Evolutionary conservation across 2,888 invertebrate species (phyloP), one percentile per base, ranked within the genome.

Genomic region (Cephus rjabovi): DNA sequence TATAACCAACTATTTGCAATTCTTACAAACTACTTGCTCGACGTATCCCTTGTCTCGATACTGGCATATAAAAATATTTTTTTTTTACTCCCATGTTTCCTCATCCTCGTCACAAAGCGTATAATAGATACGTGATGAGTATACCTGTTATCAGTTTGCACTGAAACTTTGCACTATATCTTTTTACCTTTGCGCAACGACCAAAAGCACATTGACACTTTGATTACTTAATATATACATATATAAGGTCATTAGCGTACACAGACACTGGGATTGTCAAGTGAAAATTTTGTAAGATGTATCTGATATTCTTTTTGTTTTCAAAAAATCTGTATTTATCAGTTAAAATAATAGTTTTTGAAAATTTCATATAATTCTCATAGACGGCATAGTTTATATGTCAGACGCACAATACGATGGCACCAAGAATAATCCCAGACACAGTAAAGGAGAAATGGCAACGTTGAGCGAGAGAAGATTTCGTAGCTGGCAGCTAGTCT

Each of bases 401-500:
- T 40, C 11, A 35, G 33, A 33, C 12, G 3, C 37, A 37, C 12
- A 40, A 15, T 40, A 15, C 40, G 23, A 23, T 56, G 2, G 2
- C 2, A 23, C 23, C 40, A 15, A 56, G 40, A 15, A 56, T 56
- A 56, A 56, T 12, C 23, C 40, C 15, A 56, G 40, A 56, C 40
- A 40, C 40, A 23, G 40, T 23, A 2, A 40, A 9, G 40, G 40
- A 56, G 40, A 56, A 56, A 56, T 15, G 23, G 40, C 40, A 56
- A 56, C 40, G 40, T 56, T 23, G 23, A 56, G 23, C 40, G 40
- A 15, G 40, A 23, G 40, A 56, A 56, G 40, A 56, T 56, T 23
- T 69, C 76, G 79, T 78, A 78, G 79, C 84, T 86, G 81, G 82
- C 84, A 85, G 79, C 81, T 78, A 78, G 81, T 86, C 83, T 82